Evolutionary conservation across 2,888 invertebrate genomes (phyloP).

Genomic region (Netelia virgata): DNA sequence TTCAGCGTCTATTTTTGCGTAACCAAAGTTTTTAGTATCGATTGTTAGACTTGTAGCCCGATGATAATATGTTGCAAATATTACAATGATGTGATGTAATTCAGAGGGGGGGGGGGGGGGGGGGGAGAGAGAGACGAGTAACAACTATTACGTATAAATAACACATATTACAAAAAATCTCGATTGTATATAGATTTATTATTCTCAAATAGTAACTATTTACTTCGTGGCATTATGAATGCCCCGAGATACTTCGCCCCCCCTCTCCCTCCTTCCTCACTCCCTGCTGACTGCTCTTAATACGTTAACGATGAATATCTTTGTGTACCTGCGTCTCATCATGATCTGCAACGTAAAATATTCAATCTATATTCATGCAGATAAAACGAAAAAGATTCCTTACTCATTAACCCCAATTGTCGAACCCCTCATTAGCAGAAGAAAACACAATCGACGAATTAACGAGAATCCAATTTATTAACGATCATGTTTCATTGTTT

Average conservation of each 20-base stretch:
- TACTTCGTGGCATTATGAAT: conserved; percentile 71
- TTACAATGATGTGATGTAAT: conserved; percentile 53
- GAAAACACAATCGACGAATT: conserved; percentile 58
- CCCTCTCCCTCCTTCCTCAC: conserved; percentile 22
- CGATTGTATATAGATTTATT: conserved; percentile 80
- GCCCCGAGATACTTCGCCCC: conserved; percentile 71
- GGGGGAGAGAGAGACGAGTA: conserved; percentile 47
- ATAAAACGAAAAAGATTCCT: conserved; percentile 35
- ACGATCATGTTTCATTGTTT: conserved; percentile 59
- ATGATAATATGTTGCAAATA: conserved; percentile 60
- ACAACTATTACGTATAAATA: conserved; percentile 64
- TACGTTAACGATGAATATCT: conserved; percentile 61
- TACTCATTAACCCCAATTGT: conserved; percentile 24
- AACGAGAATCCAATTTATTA: conserved; percentile 54
- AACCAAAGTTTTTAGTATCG: conserved; percentile 82
- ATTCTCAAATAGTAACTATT: conserved; percentile 69
- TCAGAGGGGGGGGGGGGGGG: conserved; percentile 25
- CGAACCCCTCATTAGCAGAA: conserved; percentile 38
- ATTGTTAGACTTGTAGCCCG: conserved; percentile 68
- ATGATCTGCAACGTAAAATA: conserved; percentile 52
- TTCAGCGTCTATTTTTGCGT: conserved; percentile 83
- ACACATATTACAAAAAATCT: conserved; percentile 66
- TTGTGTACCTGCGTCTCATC: conserved; percentile 66
- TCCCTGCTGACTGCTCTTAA: not conserved
- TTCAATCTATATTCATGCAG: conserved; percentile 42